Conservation (phyloP, 2,888 invertebrate species). For the Alitta virens region DNA sequence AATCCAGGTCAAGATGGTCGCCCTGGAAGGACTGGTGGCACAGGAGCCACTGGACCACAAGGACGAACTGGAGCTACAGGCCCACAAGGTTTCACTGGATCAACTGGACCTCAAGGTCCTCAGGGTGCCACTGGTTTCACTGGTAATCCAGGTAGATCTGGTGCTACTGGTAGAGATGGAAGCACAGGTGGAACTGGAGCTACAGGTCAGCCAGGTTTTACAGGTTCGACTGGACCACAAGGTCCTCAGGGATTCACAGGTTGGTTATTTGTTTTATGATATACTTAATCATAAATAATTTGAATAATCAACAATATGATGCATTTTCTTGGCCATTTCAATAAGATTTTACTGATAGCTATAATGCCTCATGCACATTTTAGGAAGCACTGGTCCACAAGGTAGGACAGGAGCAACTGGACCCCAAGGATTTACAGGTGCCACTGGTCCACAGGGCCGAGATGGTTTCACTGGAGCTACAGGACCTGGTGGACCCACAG, state of each 20-base stretch:
- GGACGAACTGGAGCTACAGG: constrained; percentile 11
- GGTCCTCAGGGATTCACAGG: constrained; percentile 16
- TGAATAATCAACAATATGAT: too few relatives aligned
- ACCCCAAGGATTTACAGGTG: constrained; percentile 18
- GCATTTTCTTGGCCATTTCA: too few relatives aligned
- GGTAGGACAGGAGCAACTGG: constrained; percentile 8
- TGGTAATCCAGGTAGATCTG: constrained; percentile 11
- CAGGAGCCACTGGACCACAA: constrained; percentile 5
- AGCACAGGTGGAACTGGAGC: neutral
- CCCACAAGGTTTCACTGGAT: constrained; percentile 1
- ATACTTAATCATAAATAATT: too few relatives aligned
- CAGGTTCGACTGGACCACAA: constrained; percentile 9
- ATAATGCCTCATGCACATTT: too few relatives aligned
- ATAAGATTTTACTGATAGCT: too few relatives aligned
- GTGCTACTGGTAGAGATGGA: constrained; percentile 15
- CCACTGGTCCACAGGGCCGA: constrained; percentile 21
- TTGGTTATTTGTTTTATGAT: too few relatives aligned
- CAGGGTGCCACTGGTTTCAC: constrained; percentile 8
- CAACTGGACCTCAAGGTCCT: constrained; percentile 8
- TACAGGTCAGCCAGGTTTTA: constrained; percentile 1
- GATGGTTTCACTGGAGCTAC: constrained; percentile 16
- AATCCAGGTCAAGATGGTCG: neutral
- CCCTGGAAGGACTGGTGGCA: constrained; percentile 3
- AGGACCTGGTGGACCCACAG: constrained; percentile 10
- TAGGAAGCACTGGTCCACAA: constrained; percentile 8